A percentile compares a stretch with the other conserved stretches of the same genome.
Conservation (phyloP, 2,888 invertebrate genomes). For the Pocota personata region DNA sequence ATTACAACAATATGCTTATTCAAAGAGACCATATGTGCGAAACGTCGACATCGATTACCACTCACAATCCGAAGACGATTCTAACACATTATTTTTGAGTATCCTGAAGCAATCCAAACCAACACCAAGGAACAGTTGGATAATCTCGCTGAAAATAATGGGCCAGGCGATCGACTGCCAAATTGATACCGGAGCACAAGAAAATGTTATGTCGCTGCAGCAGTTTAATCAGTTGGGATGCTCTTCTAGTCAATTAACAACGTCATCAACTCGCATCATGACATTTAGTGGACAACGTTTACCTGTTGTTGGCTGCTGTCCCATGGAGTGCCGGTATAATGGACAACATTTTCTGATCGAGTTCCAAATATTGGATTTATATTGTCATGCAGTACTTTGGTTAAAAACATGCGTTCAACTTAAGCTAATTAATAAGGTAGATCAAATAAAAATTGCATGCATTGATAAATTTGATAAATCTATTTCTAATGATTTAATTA, state of each 20-base stretch:
- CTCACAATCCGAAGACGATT: not conserved
- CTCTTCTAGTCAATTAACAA: not conserved
- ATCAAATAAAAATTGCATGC: not conserved
- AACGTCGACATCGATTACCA: not conserved
- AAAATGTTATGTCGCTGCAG: not conserved
- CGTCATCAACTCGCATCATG: not conserved
- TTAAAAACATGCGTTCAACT: not conserved
- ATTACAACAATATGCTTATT: constrained; percentile 12
- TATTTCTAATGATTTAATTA: not conserved
- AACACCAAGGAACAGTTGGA: not conserved
- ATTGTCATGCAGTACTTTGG: constrained; percentile 9
- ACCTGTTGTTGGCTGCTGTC: not conserved
- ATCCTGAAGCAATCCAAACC: too few species aligned
- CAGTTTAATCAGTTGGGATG: not conserved
- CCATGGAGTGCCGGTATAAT: too few species aligned
- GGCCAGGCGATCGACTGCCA: not conserved
- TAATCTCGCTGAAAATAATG: not conserved
- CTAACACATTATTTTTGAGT: too few species aligned
- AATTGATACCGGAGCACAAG: not conserved
- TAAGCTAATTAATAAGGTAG: too few species aligned
- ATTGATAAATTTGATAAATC: too few species aligned
- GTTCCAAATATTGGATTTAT: not conserved
- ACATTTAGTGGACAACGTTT: too few species aligned
- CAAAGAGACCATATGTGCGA: not conserved
- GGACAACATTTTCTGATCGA: not conserved